phyloP scores from a whole-genome alignment of 2,797 vertebrate species.

The Clarias laeviceps region DNA sequence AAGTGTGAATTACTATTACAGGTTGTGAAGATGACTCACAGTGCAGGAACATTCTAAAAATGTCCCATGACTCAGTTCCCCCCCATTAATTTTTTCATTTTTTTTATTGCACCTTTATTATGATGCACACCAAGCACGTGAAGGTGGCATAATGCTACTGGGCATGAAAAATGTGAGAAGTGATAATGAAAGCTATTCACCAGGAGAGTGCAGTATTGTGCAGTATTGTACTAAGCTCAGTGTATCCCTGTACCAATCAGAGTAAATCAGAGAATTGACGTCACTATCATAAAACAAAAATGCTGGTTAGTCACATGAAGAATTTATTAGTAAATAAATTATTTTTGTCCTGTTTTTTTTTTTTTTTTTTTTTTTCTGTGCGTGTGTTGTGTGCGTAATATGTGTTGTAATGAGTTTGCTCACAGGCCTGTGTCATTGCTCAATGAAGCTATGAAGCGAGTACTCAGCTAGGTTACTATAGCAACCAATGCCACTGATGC shows the following conservation, averaged over 20 bases:
- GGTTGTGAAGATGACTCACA: not conserved
- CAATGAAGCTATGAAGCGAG: slow-evolving; percentile 59
- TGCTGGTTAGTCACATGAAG: slow-evolving; percentile 1
- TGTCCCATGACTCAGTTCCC: not conserved
- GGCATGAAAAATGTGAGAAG: not conserved
- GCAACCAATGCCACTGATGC: slow-evolving; percentile 59
- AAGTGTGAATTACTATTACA: not conserved
- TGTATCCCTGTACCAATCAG: not conserved
- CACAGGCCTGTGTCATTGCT: slow-evolving; percentile 51
- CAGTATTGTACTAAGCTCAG: not conserved
- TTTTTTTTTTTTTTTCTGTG: not conserved
- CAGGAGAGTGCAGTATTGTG: slow-evolving; percentile 40
- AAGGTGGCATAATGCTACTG: not conserved
- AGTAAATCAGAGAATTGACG: slow-evolving; percentile 1
- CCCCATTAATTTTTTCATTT: not conserved
- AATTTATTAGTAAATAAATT: slow-evolving; percentile 16
- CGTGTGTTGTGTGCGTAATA: slow-evolving; percentile 15
- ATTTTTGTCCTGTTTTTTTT: slow-evolving; percentile 10
- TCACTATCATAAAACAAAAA: not conserved
- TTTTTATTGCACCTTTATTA: not conserved
- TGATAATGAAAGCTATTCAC: not conserved
- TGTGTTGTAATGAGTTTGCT: slow-evolving; percentile 44
- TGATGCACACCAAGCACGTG: not conserved
- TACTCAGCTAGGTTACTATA: slow-evolving; percentile 71
- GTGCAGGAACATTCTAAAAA: not conserved